phyloP scores from a whole-genome alignment of 2,113 vertebrate species.

The Himantopus leucocephalus region DNA sequence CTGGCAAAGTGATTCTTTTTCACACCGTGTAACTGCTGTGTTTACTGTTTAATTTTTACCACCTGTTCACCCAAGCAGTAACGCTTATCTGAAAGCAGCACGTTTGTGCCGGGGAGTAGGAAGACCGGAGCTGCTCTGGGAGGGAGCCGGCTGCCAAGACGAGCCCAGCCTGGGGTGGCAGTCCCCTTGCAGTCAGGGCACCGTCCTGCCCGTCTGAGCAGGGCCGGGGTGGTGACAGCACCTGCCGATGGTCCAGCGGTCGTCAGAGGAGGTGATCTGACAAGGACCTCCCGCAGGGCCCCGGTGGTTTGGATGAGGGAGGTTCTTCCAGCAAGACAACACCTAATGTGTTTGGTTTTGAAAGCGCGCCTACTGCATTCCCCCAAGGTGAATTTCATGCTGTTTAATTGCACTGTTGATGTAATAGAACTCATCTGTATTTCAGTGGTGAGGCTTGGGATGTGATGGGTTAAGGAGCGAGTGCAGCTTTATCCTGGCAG shows the following conservation, averaged over 20 bases:
- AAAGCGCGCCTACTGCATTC: background rate
- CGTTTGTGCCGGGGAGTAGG: background rate
- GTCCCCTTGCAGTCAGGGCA: background rate
- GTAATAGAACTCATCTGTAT: background rate
- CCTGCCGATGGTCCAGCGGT: accelerated
- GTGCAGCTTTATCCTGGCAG: background rate
- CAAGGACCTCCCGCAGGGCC: background rate
- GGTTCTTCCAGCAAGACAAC: background rate
- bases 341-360: background rate
- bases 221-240: background rate
- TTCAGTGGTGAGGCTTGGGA: background rate
- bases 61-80: background rate
- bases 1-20: background rate
- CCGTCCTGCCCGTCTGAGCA: accelerated
- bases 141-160: accelerated
- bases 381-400: background rate
- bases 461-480: accelerated
- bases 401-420: background rate
- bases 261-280: background rate
- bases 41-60: background rate
- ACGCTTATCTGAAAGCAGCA: background rate
- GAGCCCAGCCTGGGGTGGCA: accelerated
- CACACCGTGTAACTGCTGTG: background rate
- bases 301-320: background rate
- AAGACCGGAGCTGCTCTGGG: background rate